phyloP scores from a whole-genome alignment of 2,888 invertebrate species.

The Xylota segnis region DNA sequence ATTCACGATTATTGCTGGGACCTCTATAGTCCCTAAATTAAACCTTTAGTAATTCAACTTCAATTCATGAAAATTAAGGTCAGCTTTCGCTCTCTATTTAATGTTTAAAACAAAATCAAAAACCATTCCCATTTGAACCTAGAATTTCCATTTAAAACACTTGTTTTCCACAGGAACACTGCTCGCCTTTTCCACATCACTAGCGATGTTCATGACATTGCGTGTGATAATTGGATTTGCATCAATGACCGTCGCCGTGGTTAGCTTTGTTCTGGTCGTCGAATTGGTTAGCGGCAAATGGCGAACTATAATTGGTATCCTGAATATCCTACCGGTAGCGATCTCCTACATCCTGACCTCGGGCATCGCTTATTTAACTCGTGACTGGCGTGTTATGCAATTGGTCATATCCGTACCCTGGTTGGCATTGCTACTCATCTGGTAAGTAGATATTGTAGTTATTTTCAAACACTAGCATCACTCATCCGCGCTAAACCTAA shows the following conservation, averaged over 20 bases:
- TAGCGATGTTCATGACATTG: conserved; percentile 86
- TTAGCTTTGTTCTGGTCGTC: conserved; percentile 88
- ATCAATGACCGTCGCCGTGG: conserved; percentile 87
- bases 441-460: conserved; percentile 83
- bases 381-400: conserved; percentile 86
- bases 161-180: conserved; percentile 82
- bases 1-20: too few species aligned
- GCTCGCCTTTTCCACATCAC: conserved; percentile 87
- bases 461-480: conserved; percentile 5
- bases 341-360: conserved; percentile 87
- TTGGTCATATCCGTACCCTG: conserved; percentile 87
- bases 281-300: conserved; percentile 88
- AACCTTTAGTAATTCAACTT: too few species aligned
- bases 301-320: conserved; percentile 88
- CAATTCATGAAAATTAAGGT: too few species aligned
- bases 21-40: too few species aligned
- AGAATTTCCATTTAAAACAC: neutral
- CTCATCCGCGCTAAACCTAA: conserved; percentile 12
- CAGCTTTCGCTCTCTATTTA: too few species aligned
- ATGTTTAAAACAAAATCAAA: neutral
- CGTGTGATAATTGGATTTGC: conserved; percentile 87
- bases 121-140: too few species aligned
- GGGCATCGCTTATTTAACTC: conserved; percentile 86
- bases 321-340: conserved; percentile 87
- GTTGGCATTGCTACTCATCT: conserved; percentile 85